Percentiles rank a stretch among this genome's conserved stretches.
phyloP scores from a whole-genome alignment of 2,113 vertebrate species.

The Cettia cetti region DNA sequence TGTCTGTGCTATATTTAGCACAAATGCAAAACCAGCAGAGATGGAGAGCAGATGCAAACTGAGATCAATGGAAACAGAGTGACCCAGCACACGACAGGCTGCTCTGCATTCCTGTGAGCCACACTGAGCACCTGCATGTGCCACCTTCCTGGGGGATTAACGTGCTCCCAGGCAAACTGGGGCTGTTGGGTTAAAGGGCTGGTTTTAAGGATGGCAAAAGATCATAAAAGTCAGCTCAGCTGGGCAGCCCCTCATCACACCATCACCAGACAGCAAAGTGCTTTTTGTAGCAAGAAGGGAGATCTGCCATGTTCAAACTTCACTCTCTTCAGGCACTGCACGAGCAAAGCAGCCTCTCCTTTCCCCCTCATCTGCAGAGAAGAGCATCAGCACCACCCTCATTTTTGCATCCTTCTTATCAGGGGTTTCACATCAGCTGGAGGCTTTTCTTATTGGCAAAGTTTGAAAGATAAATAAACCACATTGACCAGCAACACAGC shows the following conservation, averaged over 20 bases:
- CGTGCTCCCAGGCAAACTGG: neutral
- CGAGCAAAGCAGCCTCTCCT: neutral
- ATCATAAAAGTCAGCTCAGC: neutral
- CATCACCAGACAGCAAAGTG: neutral
- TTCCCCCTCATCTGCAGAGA: neutral
- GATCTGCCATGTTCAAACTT: neutral
- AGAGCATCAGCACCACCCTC: neutral
- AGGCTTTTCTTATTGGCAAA: neutral
- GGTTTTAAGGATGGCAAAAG: neutral
- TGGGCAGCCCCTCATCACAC: neutral
- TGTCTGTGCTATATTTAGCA: neutral
- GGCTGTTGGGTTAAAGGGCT: neutral
- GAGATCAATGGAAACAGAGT: neutral
- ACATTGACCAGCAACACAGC: neutral
- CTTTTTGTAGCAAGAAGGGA: neutral
- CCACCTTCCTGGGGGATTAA: neutral
- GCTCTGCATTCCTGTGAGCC: neutral
- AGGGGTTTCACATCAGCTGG: neutral
- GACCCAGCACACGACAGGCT: neutral
- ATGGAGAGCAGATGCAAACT: conserved; percentile 7
- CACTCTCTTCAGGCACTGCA: neutral
- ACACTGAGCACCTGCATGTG: neutral
- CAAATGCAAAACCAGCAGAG: neutral
- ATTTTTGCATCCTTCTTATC: neutral
- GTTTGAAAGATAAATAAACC: neutral